Evolutionary conservation across 2,113 vertebrate species (phyloP).

Genomic region (Prionailurus viverrinus): DNA sequence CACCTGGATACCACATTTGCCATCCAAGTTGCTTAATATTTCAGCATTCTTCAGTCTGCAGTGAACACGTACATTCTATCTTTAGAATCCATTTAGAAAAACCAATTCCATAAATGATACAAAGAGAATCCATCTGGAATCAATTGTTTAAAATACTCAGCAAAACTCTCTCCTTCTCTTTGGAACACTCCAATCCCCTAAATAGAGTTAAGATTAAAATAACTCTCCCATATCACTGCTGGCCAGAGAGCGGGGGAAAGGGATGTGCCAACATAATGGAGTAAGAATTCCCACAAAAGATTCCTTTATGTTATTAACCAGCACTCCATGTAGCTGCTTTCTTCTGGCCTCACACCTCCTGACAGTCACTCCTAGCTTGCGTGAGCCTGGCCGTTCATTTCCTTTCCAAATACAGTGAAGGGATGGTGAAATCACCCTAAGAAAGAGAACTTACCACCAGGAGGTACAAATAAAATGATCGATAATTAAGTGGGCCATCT

Average conservation of each 20-base stretch:
- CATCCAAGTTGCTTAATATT: constrained; percentile 37
- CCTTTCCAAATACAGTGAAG: background rate
- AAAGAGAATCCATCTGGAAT: constrained; percentile 76
- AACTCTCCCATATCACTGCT: constrained; percentile 34
- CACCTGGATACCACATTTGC: constrained; percentile 5
- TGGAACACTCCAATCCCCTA: constrained; percentile 43
- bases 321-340: background rate
- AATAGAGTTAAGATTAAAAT: constrained; percentile 75
- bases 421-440: background rate
- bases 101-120: constrained; percentile 61
- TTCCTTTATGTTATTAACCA: background rate
- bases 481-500: background rate
- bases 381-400: constrained; percentile 31
- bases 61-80: constrained; percentile 40
- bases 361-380: background rate
- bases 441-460: background rate
- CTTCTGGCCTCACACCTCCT: background rate
- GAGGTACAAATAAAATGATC: constrained; percentile 18
- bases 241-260: background rate
- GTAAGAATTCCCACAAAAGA: constrained; percentile 13
- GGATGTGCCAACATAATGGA: background rate
- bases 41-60: constrained; percentile 50
- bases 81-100: constrained; percentile 72
- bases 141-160: constrained; percentile 70
- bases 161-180: constrained; percentile 51